Conservation (phyloP, 2,888 invertebrate species). For the Sycophila texana region DNA sequence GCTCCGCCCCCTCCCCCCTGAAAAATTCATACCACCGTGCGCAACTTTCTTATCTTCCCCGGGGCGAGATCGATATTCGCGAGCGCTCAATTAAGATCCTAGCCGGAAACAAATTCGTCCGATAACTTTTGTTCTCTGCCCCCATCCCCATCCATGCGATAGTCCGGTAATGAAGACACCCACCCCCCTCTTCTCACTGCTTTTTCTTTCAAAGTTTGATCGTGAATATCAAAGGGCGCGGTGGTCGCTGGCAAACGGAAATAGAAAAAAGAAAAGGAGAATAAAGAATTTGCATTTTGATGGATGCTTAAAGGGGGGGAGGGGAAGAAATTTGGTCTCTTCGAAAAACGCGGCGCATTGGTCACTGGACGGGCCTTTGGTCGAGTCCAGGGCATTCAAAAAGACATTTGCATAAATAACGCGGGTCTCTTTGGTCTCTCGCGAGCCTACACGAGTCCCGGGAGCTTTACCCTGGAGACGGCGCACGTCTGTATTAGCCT, state of each 20-base stretch:
- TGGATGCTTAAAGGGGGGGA: slow-evolving; percentile 37
- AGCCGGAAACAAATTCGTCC: slow-evolving; percentile 28
- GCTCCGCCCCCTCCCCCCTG: too few relatives aligned
- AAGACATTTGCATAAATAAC: slow-evolving; percentile 48
- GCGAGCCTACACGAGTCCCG: neutral
- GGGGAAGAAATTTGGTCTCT: neutral
- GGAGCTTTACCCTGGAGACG: neutral
- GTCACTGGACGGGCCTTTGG: slow-evolving; percentile 2
- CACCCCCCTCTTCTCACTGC: neutral
- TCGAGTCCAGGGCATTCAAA: neutral
- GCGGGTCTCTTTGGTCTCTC: slow-evolving; percentile 2
- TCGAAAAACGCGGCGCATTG: neutral
- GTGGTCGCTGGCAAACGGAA: neutral
- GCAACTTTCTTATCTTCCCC: too few relatives aligned
- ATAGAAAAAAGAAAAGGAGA: slow-evolving; percentile 18
- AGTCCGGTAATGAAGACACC: slow-evolving; percentile 32
- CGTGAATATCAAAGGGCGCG: slow-evolving; percentile 46
- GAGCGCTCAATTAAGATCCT: slow-evolving; percentile 24
- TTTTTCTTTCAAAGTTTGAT: slow-evolving; percentile 36
- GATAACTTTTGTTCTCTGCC: slow-evolving; percentile 18
- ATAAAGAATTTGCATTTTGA: slow-evolving; percentile 43
- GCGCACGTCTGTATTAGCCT: slow-evolving; percentile 12
- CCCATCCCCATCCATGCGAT: neutral
- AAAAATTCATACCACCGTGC: too few relatives aligned
- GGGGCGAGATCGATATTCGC: too few relatives aligned